Conservation (phyloP, 1,140 invertebrate genomes). For the Palaemon carinicauda region DNA sequence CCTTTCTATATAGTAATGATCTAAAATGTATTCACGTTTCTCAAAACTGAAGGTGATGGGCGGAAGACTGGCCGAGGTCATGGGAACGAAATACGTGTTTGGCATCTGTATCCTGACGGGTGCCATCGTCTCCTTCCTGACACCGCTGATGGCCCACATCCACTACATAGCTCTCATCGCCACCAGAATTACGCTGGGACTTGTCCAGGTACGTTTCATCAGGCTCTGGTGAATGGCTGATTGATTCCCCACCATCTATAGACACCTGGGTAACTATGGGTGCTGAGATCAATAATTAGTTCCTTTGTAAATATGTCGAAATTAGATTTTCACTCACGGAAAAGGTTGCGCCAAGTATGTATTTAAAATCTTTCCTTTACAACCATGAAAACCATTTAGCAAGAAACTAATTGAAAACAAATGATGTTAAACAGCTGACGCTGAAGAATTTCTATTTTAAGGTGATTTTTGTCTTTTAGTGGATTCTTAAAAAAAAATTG, state of each 20-base stretch:
- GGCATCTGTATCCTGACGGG: constrained; percentile 12
- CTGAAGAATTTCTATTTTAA: too few species aligned
- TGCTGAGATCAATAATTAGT: too few species aligned
- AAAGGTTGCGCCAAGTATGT: too few species aligned
- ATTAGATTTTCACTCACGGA: too few species aligned
- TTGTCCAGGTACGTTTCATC: neutral
- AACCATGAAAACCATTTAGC: too few species aligned
- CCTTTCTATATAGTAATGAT: too few species aligned
- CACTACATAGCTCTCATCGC: constrained; percentile 16
- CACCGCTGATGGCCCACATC: neutral
- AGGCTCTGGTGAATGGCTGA: neutral
- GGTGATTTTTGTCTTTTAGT: too few species aligned
- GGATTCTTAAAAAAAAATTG: too few species aligned
- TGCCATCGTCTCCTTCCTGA: neutral
- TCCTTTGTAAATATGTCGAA: neutral
- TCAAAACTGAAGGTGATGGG: neutral
- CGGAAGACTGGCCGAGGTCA: constrained; percentile 11
- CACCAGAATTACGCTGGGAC: neutral
- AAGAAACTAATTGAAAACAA: too few species aligned
- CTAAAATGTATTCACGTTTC: too few species aligned
- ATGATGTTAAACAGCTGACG: too few species aligned
- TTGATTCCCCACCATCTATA: neutral
- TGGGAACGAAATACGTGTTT: neutral
- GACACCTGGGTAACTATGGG: neutral
- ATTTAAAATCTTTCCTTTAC: too few species aligned